Evolutionary conservation across 2,888 invertebrate species (phyloP), one percentile per base, ranked within the genome.

Genomic region (Calephelis perditalis): DNA sequence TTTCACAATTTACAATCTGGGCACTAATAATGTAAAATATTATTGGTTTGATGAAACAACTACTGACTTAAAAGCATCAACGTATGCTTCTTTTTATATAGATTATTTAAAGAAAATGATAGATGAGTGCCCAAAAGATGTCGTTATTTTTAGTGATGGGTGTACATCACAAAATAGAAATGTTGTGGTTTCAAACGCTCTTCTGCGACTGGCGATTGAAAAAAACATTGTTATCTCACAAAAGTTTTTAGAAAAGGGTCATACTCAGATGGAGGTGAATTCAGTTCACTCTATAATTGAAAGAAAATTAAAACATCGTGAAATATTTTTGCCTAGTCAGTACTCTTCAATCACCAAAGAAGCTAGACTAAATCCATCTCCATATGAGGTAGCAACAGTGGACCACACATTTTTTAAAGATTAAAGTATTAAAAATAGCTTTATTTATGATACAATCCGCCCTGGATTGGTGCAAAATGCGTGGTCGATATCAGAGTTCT

Each of bases 251-350:
- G 66, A 60, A 46, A 59, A 49, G 4, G 68, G 68, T 40, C 68
- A 70, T 57, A 68, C 68, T 26, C 68, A 68, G 57, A 69, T 68
- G 66, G 68, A 69, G 60, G 62, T 62, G 8, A 67, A 66, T 60
- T 63, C 61, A 35, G 63, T 69, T 58, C 67, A 68, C 43, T 64
- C 63, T 3, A 44, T 64, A 49, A 67, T 66, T 37, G 65, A 67
- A 60, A 62, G 61, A 54, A 61, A 63, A 26, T 47, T 62, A 60
- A 66, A 63, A 65, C 3, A 43, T 44, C 45, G 52, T 58, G 61
- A 61, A 52, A 52, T 61, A 57, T 61, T 45, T 58, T 61, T 58
- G n/a, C 57, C 37, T 37, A 54, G 45, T 36, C 58, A 61, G 10
- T 61, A 63, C 58, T 37, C 61, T 44, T 61, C 62, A 7, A 10